Conservation (phyloP, 2,113 vertebrate genomes). For the Panurus biarmicus region DNA sequence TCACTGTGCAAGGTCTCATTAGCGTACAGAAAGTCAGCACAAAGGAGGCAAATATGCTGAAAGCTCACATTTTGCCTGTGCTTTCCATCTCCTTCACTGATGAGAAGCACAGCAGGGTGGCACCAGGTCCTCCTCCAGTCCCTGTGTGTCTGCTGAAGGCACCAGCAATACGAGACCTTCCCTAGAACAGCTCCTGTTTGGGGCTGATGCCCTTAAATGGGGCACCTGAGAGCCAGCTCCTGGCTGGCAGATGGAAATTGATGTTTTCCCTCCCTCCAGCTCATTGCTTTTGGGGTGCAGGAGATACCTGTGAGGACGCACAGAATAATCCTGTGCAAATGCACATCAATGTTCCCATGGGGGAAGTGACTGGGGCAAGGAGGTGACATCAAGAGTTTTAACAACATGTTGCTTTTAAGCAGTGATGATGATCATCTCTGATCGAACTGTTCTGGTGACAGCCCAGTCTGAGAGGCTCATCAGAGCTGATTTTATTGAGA, state of each 20-base stretch:
- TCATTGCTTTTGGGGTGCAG: accelerated
- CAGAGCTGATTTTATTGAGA: conserved; percentile 37
- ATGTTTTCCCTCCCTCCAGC: not conserved
- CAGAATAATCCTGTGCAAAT: not conserved
- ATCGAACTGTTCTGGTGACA: conserved; percentile 27
- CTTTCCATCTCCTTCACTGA: not conserved
- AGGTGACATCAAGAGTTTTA: not conserved
- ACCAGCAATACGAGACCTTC: not conserved
- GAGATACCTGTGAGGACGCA: not conserved
- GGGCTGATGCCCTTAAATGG: not conserved
- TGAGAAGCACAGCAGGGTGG: not conserved
- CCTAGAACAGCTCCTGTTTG: not conserved
- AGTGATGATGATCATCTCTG: not conserved
- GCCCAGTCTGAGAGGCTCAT: not conserved
- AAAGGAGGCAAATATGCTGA: not conserved
- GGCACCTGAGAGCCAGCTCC: not conserved
- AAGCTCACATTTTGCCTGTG: not conserved
- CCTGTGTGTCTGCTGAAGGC: not conserved
- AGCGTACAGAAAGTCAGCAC: not conserved
- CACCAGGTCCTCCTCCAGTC: not conserved
- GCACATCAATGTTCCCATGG: accelerated
- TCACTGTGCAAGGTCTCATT: not conserved
- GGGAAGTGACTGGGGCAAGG: not conserved
- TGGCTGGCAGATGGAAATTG: not conserved
- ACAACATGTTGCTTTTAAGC: not conserved